These are phyloP conservation scores for Enteromius thamalakanensis DNA, from an alignment of 2,797 vertebrate species.

Conservation along the genomic window DNA sequence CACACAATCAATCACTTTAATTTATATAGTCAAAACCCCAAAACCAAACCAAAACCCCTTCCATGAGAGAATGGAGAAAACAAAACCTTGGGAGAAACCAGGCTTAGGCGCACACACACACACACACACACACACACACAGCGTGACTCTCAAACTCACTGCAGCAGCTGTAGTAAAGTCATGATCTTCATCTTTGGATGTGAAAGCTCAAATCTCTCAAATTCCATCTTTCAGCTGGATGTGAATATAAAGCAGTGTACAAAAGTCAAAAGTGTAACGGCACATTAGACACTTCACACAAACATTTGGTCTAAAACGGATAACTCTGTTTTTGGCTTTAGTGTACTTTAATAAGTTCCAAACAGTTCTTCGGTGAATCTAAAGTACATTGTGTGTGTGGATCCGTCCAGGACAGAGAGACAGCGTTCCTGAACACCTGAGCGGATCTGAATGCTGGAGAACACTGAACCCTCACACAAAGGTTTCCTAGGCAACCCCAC, in stretches of 20 bases:
- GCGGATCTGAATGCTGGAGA: constrained; percentile 29
- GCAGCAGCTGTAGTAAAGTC: background rate
- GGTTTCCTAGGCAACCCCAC: constrained; percentile 69
- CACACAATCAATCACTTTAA: too few relatives aligned
- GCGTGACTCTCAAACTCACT: background rate
- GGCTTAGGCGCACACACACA: background rate
- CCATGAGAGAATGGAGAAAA: too few relatives aligned
- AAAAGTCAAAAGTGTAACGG: background rate
- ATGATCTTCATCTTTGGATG: background rate
- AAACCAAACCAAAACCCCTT: too few relatives aligned
- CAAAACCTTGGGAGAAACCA: too few relatives aligned
- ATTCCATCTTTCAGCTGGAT: too few relatives aligned
- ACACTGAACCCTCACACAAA: constrained; percentile 51
- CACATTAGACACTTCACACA: too few relatives aligned
- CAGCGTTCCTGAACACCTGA: background rate
- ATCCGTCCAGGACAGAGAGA: background rate
- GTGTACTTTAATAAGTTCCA: too few relatives aligned
- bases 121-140: background rate
- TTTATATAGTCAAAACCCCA: too few relatives aligned
- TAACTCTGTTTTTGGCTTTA: too few relatives aligned
- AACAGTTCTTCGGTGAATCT: background rate
- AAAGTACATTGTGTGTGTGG: background rate
- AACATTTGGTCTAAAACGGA: background rate
- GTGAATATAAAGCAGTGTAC: background rate
- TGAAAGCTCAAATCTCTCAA: background rate